Conservation (phyloP, 2,113 vertebrate genomes). For the Mungos mungo region DNA sequence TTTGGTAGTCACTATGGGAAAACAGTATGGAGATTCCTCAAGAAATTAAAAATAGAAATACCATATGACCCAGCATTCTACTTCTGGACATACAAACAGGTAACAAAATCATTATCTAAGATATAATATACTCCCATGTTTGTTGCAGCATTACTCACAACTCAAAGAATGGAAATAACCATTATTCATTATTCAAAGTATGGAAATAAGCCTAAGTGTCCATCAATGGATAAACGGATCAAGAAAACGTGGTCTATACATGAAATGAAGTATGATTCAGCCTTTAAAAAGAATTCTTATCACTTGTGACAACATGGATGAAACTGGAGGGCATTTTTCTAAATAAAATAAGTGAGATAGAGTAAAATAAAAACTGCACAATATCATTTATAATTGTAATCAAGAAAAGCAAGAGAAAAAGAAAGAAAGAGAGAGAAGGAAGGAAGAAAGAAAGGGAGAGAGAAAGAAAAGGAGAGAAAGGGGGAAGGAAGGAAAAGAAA, state of each 20-base stretch:
- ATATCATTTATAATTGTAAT: not conserved
- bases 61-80: not conserved
- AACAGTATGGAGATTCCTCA: not conserved
- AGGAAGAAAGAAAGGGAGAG: rapidly evolving
- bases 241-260: not conserved
- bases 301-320: not conserved
- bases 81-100: not conserved
- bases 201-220: not conserved
- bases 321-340: not conserved
- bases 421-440: not conserved
- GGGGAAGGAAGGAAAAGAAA: not conserved
- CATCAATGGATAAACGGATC: not conserved
- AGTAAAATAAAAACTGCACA: not conserved
- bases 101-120: not conserved
- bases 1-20: not conserved
- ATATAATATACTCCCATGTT: not conserved
- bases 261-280: not conserved
- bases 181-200: not conserved
- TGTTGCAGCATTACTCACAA: not conserved
- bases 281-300: not conserved
- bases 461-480: not conserved
- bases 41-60: not conserved
- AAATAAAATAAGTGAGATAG: not conserved
- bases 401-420: not conserved
- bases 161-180: not conserved